Evolutionary conservation across 2,888 invertebrate genomes (phyloP).

Genomic region (Lordiphosa fenestrarum): DNA sequence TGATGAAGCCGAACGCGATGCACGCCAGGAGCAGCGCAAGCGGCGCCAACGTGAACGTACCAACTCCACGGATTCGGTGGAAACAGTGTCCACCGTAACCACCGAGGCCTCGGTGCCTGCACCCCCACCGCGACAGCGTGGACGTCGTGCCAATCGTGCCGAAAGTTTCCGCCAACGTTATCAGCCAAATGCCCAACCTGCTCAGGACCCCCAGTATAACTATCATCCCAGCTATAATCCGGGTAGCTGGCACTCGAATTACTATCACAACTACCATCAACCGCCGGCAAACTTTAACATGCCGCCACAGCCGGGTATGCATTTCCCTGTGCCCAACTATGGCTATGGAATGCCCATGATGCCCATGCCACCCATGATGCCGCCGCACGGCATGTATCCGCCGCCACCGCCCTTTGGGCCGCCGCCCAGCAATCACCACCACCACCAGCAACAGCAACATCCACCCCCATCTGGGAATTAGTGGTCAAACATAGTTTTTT

Average conservation of each 20-base stretch:
- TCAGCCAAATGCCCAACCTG: slow-evolving; percentile 11
- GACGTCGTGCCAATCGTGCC: slow-evolving; percentile 41
- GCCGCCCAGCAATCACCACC: slow-evolving; percentile 10
- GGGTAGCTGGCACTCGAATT: slow-evolving; percentile 78
- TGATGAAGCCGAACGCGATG: slow-evolving; percentile 89
- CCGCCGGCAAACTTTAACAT: slow-evolving; percentile 54
- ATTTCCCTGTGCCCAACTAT: slow-evolving; percentile 49
- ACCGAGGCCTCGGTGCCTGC: slow-evolving; percentile 22
- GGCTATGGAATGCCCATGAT: slow-evolving; percentile 51
- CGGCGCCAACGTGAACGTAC: slow-evolving; percentile 65
- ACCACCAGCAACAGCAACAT: slow-evolving; percentile 10
- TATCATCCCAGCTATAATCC: slow-evolving; percentile 69
- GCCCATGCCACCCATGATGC: slow-evolving; percentile 39
- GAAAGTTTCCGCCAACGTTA: slow-evolving; percentile 26
- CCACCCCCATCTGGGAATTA: slow-evolving; percentile 14
- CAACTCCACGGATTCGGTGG: slow-evolving; percentile 52
- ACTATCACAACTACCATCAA: slow-evolving; percentile 62
- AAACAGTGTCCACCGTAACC: slow-evolving; percentile 33
- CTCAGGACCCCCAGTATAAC: slow-evolving; percentile 38
- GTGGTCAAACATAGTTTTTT: slow-evolving; percentile 1
- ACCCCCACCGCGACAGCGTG: slow-evolving; percentile 40
- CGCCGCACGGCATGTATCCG: slow-evolving; percentile 12
- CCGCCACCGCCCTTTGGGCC: slow-evolving; percentile 25
- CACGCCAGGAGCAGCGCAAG: slow-evolving; percentile 78
- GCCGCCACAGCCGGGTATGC: slow-evolving; percentile 44